Evolutionary conservation across 1,140 invertebrate genomes (phyloP).

Genomic region (Drosophila serrata): DNA sequence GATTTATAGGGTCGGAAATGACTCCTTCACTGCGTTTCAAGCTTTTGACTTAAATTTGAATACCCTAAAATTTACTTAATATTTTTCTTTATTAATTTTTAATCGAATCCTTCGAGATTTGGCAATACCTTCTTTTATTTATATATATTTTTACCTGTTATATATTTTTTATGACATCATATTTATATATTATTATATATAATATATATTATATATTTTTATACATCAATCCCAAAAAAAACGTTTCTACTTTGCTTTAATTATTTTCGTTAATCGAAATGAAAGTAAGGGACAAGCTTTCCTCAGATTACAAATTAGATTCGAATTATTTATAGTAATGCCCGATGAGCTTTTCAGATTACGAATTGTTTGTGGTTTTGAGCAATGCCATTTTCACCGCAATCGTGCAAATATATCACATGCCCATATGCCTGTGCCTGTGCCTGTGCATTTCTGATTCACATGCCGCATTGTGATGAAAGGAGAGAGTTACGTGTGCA

Average conservation of each 20-base stretch:
- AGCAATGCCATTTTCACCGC: slow-evolving; percentile 18
- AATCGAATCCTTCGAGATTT: neutral
- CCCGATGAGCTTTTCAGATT: slow-evolving; percentile 19
- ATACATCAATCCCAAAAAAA: neutral
- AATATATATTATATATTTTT: too few relatives aligned
- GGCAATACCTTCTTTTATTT: neutral
- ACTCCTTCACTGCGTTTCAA: too few relatives aligned
- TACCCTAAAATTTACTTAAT: too few relatives aligned
- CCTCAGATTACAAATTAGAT: slow-evolving; percentile 19
- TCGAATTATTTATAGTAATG: slow-evolving; percentile 22
- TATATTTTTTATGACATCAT: neutral
- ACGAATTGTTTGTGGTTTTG: slow-evolving; percentile 18
- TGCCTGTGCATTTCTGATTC: slow-evolving; percentile 20
- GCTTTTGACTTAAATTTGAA: too few relatives aligned
- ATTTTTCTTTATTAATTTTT: too few relatives aligned
- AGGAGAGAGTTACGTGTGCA: slow-evolving; percentile 1
- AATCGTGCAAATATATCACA: slow-evolving; percentile 20
- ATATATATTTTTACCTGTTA: neutral
- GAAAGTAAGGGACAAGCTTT: slow-evolving; percentile 1
- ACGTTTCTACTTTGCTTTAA: neutral
- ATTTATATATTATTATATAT: too few relatives aligned
- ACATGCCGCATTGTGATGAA: slow-evolving; percentile 17
- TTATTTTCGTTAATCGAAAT: slow-evolving; percentile 6
- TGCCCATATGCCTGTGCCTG: neutral
- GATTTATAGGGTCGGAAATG: too few relatives aligned